Percentiles rank a stretch among this genome's conserved stretches.
These are phyloP conservation scores for Mustelus asterias DNA, from an alignment of 2,113 vertebrate species.

Conservation along the genomic window DNA sequence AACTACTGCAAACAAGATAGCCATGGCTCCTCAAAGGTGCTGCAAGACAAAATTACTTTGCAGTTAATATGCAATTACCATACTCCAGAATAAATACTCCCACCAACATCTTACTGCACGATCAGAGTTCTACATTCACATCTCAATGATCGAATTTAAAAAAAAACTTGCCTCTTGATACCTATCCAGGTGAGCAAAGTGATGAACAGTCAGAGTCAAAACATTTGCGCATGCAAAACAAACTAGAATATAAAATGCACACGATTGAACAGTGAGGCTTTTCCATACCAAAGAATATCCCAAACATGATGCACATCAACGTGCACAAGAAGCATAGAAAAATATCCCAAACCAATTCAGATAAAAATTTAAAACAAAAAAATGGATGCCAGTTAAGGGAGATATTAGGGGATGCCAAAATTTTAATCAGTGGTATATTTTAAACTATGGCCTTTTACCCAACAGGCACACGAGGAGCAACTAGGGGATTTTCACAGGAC, in stretches of 20 bases:
- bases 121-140: not conserved
- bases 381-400: not conserved
- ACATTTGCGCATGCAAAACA: not conserved
- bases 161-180: not conserved
- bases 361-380: too few relatives aligned
- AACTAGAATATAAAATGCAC: not conserved
- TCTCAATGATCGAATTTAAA: not conserved
- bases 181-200: not conserved
- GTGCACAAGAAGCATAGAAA: not conserved
- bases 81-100: not conserved
- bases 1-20: constrained; percentile 93
- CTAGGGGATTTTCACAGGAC: too few relatives aligned
- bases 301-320: not conserved
- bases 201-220: not conserved
- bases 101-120: not conserved
- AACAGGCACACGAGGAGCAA: too few relatives aligned
- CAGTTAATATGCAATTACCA: constrained; percentile 34
- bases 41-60: constrained; percentile 8
- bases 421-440: not conserved
- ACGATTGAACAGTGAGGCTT: not conserved
- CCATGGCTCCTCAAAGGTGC: constrained; percentile 64
- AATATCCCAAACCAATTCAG: not conserved
- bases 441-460: too few relatives aligned
- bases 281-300: not conserved
- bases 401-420: not conserved